Evolutionary conservation across 2,113 vertebrate species (phyloP).

Genomic region (Zosterops borbonicus): DNA sequence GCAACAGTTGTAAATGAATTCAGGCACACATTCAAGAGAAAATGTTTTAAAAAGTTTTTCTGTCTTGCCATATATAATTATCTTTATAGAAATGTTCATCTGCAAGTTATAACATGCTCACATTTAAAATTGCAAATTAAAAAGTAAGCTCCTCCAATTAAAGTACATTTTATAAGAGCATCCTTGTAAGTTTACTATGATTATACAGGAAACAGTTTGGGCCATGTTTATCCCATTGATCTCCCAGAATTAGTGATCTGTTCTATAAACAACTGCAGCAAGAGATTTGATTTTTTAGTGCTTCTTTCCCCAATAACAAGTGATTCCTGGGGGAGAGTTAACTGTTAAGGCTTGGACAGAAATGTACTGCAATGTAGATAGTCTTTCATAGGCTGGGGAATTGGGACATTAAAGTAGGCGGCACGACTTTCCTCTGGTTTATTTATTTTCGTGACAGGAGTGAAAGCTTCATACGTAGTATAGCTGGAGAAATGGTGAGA

Average conservation of each 20-base stretch:
- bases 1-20: slow-evolving; percentile 86
- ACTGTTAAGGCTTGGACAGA: slow-evolving; percentile 21
- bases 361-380: neutral
- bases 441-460: slow-evolving; percentile 13
- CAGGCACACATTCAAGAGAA: slow-evolving; percentile 77
- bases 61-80: slow-evolving; percentile 80
- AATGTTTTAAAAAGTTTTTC: slow-evolving; percentile 73
- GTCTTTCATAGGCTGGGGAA: slow-evolving; percentile 4
- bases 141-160: slow-evolving; percentile 26
- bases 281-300: neutral
- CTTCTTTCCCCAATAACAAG: neutral
- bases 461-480: neutral
- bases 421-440: neutral
- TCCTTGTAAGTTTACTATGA: neutral
- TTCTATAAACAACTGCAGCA: neutral
- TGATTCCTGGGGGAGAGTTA: neutral
- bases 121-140: slow-evolving; percentile 65
- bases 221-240: neutral
- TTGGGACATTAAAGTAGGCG: neutral
- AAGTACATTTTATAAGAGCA: neutral
- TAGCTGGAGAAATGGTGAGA: neutral
- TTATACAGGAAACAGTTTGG: neutral
- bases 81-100: slow-evolving; percentile 74
- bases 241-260: neutral
- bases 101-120: slow-evolving; percentile 60